These are phyloP conservation scores for Hormiphora californensis DNA, from an alignment of 37 sponge, comb jelly and placozoan species.

Conservation along the genomic window DNA sequence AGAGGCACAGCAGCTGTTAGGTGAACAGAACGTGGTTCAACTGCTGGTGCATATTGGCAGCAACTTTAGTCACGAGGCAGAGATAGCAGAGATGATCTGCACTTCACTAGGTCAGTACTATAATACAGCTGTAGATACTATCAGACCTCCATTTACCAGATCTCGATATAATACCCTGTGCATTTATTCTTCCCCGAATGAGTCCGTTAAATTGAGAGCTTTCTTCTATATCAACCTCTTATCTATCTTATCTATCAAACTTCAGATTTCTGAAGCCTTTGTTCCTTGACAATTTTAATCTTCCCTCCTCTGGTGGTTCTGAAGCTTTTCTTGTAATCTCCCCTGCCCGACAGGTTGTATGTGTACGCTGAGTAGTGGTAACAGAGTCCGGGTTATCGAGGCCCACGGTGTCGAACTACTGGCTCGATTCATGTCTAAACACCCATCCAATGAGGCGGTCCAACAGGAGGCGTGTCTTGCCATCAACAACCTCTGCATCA, in stretches of 20 bases:
- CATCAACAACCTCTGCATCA: conserved; percentile 51
- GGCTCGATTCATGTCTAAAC: conserved; percentile 33
- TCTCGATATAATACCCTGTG: too few relatives aligned
- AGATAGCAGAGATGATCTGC: conserved; percentile 52
- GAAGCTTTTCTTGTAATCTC: too few relatives aligned
- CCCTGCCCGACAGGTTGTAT: conserved; percentile 23
- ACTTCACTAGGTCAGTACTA: conserved; percentile 12
- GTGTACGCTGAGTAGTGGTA: conserved; percentile 46
- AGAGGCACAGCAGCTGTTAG: conserved; percentile 36
- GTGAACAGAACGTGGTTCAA: conserved; percentile 16
- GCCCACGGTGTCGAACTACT: conserved; percentile 20
- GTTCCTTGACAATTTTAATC: too few relatives aligned
- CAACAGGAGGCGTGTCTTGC: conserved; percentile 48
- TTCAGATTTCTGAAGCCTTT: too few relatives aligned
- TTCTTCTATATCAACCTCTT: too few relatives aligned
- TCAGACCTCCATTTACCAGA: too few relatives aligned
- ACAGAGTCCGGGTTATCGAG: conserved; percentile 46
- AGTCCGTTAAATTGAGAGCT: too few relatives aligned
- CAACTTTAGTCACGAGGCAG: conserved; percentile 16
- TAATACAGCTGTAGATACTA: too few relatives aligned
- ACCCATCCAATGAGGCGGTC: conserved; percentile 26
- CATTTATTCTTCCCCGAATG: too few relatives aligned
- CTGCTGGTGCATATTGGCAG: conserved; percentile 7
- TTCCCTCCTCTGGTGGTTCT: too few relatives aligned
- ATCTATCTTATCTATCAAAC: too few relatives aligned